Percentiles rank a stretch among this genome's conserved stretches.
Conservation (phyloP, 92 coral and sea anemone species). For the Phymanthus crucifer region DNA sequence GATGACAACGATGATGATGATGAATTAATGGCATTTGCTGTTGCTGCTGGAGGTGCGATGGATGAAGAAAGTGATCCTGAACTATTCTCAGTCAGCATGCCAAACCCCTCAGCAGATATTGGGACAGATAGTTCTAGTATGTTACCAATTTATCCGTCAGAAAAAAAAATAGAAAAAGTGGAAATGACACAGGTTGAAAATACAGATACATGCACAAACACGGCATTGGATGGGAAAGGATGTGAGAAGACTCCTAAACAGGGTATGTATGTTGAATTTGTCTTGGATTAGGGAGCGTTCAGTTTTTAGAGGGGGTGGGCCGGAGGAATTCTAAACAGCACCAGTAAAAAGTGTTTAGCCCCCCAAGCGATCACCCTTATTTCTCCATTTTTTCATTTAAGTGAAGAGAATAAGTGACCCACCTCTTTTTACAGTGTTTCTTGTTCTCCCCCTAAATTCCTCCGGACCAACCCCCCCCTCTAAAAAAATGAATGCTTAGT, state of each 20-base stretch:
- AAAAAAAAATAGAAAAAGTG: not conserved
- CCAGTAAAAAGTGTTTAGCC: no score
- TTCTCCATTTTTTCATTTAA: no score
- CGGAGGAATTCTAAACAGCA: no score
- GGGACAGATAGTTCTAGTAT: not conserved
- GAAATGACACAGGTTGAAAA: not conserved
- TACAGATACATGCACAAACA: not conserved
- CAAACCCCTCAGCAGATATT: conserved; percentile 8
- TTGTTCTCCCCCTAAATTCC: no score
- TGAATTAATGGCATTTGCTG: conserved; percentile 72
- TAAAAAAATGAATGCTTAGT: no score
- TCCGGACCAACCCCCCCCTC: no score
- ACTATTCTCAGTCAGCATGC: conserved; percentile 63
- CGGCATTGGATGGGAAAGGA: not conserved
- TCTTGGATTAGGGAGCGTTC: not conserved
- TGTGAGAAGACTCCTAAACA: not conserved
- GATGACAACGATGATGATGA: conserved; percentile 35
- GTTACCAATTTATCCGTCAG: not conserved
- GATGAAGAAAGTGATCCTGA: conserved; percentile 93
- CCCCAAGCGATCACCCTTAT: no score
- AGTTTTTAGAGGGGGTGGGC: no score
- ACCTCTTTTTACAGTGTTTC: no score
- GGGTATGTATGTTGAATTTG: not conserved
- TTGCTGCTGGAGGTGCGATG: conserved; percentile 66
- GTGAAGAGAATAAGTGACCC: no score